Base-by-base conservation (phyloP, 2,888 invertebrate species). In the Nemoura dubitans region DNA sequence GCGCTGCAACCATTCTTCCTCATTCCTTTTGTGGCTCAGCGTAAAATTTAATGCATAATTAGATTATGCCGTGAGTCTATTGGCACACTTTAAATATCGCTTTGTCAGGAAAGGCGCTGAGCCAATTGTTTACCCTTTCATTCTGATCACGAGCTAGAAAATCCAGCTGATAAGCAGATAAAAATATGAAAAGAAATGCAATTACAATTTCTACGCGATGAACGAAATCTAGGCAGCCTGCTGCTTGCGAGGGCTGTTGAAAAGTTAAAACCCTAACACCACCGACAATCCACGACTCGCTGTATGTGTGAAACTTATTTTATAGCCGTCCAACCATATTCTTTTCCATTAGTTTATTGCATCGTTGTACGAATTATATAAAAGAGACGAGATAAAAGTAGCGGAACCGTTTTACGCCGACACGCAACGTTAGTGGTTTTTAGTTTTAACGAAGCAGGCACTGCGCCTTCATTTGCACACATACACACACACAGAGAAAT, bases 261-360 rank as follows among this genome's bases (percentile, higher is more conserved):
- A 36, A 36, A 36, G 36, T 36, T 6, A 36, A 36, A 36, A 59
- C 59, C 14, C 59, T 14, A 59, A 59, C 3, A 59, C 59, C 59
- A 10, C 10, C 36, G 36, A 36, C 36, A 36, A 36, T 36, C 10
- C 36, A 36, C 36, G 36, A 36, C 36, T 36, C 6, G 16, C 2
- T 59, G 59, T 59, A 21, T 59, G 3, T 59, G n/a, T n/a, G n/a
- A 59, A 59, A 59, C 36, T 59, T 59, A 16, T 59, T 59, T 59
- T 7, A 59, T 59, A 21, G 59, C 21, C 59, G 14, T 21, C 59
- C 59, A 59, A 21, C 59, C 59, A 59, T 59, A 59, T 21, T 59
- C 14, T 36, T 59, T 78, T 78, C 78, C 78, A 78, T 78, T 78
- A 78, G 78, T 81, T 81, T 81, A 81, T 81, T 81, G 30, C 81